Base-by-base conservation (phyloP, 1,140 invertebrate genomes). In the Cherax quadricarinatus region DNA sequence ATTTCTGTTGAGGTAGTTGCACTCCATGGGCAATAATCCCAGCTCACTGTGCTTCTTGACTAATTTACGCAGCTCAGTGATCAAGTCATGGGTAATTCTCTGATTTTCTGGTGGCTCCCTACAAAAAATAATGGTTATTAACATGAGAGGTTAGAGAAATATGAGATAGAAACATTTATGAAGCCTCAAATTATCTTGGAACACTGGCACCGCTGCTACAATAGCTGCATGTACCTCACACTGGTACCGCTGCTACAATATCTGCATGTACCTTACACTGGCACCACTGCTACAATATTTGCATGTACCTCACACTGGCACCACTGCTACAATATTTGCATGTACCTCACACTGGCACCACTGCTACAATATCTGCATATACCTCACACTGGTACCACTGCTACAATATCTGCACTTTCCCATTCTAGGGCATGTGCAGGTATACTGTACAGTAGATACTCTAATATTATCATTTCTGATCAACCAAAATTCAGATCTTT, bases 1-100 rank as follows among this genome's bases (percentile, higher is more conserved):
- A 95, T 97, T 97, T 96, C 98, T 98, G 95, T 99, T 99, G 78
- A 99, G 96, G 96, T 99, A 99, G 95, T 98, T 97, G 96, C 98
- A 99, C 95, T 99, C 99, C 94, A 99, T 96, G 4, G 98, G 98
- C 94, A 99, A 95, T 96, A 99, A 97, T 93, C 97, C 97, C 62
- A 97, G 96, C 94, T 98, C 98, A 94, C 97, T 97, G 95, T 98
- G 97, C 95, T 98, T 98, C 92, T 97, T 95, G 53, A 95, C 95
- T 48, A 93, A 75, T 41, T 94, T 93, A 16, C 91, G 88, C n/a
- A 94, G 75, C 62, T 92, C 93, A 9, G 89, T 93, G 10, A 86
- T 92, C 60, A 94, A 66, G 81, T 94, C 94, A 30, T 94, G 93
- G 7, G 92, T 93, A 62, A 94, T 94, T 4, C 93, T 86, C 73